Evolutionary conservation across 1,140 invertebrate species (phyloP).

Genomic region (Sinella curviseta): DNA sequence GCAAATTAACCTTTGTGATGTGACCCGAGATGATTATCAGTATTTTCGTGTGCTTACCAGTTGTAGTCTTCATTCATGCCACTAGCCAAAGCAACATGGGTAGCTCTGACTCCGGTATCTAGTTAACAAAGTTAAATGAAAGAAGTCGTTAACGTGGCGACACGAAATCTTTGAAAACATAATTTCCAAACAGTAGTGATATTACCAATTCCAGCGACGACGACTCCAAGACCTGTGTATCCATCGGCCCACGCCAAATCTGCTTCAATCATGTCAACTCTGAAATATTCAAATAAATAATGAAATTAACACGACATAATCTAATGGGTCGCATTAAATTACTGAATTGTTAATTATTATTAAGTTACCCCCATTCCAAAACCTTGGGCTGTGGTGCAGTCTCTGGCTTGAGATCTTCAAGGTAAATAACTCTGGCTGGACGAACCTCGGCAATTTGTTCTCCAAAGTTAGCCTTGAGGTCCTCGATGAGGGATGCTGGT

Average conservation of each 20-base stretch:
- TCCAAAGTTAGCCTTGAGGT: neutral
- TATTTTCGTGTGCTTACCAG: neutral
- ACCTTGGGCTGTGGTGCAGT: neutral
- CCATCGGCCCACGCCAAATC: neutral
- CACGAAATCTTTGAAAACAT: neutral
- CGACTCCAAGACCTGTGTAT: neutral
- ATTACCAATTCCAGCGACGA: neutral
- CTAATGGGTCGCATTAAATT: neutral
- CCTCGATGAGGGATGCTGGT: neutral
- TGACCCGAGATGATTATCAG: neutral
- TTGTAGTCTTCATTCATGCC: neutral
- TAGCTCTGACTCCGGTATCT: conserved; percentile 1
- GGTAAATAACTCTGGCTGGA: neutral
- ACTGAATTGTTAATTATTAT: neutral
- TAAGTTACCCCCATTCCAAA: neutral
- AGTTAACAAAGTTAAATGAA: neutral
- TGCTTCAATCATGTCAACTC: neutral
- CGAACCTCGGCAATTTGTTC: neutral
- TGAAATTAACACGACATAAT: neutral
- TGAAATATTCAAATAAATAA: neutral
- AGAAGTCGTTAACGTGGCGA: neutral
- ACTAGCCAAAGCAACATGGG: neutral
- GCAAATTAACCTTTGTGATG: no score
- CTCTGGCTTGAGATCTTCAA: neutral
- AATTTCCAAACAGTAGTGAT: neutral